Percentiles rank a stretch among this genome's conserved stretches.
Evolutionary conservation across 2,797 vertebrate genomes (phyloP).

Genomic region (Delichon dasypus): DNA sequence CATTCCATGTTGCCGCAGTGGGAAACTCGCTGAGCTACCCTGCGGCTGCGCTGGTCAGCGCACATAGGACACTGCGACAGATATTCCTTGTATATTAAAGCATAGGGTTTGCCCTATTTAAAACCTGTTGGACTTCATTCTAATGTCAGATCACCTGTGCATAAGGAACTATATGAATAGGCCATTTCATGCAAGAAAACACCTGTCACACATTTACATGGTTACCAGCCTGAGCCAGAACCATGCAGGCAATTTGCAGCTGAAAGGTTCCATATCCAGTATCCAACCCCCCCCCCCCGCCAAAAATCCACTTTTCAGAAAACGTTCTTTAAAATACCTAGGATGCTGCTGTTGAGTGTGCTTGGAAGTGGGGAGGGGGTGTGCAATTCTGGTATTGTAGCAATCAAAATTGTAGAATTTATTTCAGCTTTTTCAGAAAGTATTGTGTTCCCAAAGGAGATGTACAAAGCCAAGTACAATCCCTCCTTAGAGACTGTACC

Average conservation of each 20-base stretch:
- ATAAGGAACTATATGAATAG: neutral
- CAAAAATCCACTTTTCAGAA: neutral
- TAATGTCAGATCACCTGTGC: neutral
- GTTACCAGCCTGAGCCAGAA: neutral
- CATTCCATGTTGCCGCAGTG: no score
- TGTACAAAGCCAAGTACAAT: slow-evolving; percentile 41
- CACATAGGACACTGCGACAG: no score
- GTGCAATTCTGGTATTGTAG: neutral
- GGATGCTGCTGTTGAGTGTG: neutral
- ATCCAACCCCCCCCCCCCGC: neutral
- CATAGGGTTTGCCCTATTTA: neutral
- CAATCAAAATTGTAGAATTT: neutral
- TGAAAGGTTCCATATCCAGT: neutral
- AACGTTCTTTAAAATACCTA: neutral
- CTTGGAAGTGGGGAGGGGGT: neutral
- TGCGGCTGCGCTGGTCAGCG: no score
- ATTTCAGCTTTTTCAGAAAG: slow-evolving; percentile 20
- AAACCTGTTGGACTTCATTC: neutral
- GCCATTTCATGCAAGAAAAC: neutral
- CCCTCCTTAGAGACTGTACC: slow-evolving; percentile 59
- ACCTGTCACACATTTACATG: neutral
- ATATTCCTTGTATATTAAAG: neutral
- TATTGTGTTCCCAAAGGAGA: slow-evolving; percentile 52
- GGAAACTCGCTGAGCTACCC: no score
- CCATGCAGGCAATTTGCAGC: neutral